phyloP scores from a whole-genome alignment of 2,888 invertebrate species.

The Chrysina gloriosa region DNA sequence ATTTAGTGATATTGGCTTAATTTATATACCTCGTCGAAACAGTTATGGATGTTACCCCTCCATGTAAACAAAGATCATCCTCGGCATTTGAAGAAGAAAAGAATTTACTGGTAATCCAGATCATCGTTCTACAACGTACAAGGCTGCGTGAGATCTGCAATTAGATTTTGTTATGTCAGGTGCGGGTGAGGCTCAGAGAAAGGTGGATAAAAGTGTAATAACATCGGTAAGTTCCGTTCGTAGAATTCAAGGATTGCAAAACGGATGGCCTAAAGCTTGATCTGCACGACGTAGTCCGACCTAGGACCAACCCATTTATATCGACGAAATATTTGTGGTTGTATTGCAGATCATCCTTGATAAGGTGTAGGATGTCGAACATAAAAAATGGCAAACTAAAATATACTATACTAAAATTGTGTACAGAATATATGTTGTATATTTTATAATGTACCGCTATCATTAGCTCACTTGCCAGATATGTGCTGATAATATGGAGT shows the following conservation, averaged over 20 bases:
- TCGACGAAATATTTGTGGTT: conserved; percentile 11
- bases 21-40: conserved; percentile 41
- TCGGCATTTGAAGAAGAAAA: conserved; percentile 43
- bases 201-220: conserved; percentile 41
- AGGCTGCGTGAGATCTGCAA: conserved; percentile 41
- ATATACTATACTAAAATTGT: background rate
- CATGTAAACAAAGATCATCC: conserved; percentile 44
- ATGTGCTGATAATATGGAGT: too few species aligned
- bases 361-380: conserved; percentile 6
- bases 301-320: conserved; percentile 20
- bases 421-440: background rate
- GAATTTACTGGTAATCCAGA: conserved; percentile 44
- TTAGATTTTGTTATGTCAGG: conserved; percentile 37
- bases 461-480: too few species aligned
- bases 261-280: conserved; percentile 16
- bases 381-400: background rate
- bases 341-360: conserved; percentile 9
- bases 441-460: background rate
- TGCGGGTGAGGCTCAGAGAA: conserved; percentile 41
- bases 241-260: conserved; percentile 21
- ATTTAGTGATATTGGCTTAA: conserved; percentile 27
- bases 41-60: conserved; percentile 27
- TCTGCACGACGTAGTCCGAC: background rate
- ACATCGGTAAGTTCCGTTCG: conserved; percentile 10
- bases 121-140: conserved; percentile 43